Evolutionary conservation across 2,888 invertebrate genomes (phyloP), one percentile per base, ranked within the genome.

Genomic region (Oeneis ivallda): DNA sequence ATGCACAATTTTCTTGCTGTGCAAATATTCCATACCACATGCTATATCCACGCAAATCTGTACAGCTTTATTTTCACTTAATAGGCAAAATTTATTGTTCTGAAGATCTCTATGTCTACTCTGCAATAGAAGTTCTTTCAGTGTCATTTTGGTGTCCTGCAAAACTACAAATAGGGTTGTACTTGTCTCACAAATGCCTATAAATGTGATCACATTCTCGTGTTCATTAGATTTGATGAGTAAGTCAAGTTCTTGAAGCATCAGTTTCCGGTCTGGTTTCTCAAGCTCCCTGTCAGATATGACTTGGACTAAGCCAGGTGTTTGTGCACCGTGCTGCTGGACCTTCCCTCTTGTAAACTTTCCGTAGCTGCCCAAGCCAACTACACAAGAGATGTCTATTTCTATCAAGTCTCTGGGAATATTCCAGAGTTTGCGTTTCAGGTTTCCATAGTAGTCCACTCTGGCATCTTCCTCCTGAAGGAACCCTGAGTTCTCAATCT

Each of bases 401-500:
- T 95, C 95, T 69, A 97, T 84, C 57, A 94, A 93, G 77, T 94
- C 95, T 70, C 95, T 93, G 0, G 96, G 95, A 69, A 93, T 94
- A 68, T 94, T 94, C 93, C 95, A 95, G 0, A 97, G 90, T 79
- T 95, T 95, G 73, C 95, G 93, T 79, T 95, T 96, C 54, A 97
- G 89, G 71, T 94, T 95, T 61, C 95, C 93, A 76, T 96, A 96
- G 76, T 95, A 94, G 76, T 95, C 95, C 0, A 93, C 89, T 72
- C 93, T 91, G 71, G 94, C 93, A 47, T 95, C 93, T 70, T 95
- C 95, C 75, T 96, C 96, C 19, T 94, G 94, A 19, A 96, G 92
- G 74, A 95, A 96, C 0, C 95, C 96, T 74, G 95, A 93, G 79
- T 96, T 96, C 81, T 96, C 96, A 80, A 95, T 94, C 86, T 96